Percentiles rank a stretch among this genome's conserved stretches.
These are phyloP conservation scores for Menidia beryllina DNA, from an alignment of 2,113 vertebrate genomes.

Conservation along the genomic window DNA sequence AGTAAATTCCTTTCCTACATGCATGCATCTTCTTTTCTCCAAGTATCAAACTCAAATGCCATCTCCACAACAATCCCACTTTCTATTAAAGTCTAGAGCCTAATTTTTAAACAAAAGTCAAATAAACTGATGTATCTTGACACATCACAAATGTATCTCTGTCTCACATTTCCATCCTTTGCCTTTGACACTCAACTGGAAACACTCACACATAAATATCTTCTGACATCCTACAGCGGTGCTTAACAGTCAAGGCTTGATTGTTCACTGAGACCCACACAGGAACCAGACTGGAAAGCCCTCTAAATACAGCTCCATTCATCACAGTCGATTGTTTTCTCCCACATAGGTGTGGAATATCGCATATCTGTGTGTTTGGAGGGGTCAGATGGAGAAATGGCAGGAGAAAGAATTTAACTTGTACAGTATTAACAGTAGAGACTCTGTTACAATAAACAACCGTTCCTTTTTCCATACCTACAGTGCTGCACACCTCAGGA, in stretches of 20 bases:
- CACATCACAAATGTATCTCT: neutral
- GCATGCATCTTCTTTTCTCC: slow-evolving; percentile 5
- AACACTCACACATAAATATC: slow-evolving; percentile 24
- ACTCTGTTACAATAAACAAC: neutral
- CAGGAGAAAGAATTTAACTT: neutral
- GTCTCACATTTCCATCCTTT: neutral
- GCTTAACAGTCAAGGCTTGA: slow-evolving; percentile 21
- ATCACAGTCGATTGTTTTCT: slow-evolving; percentile 40
- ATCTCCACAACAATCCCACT: neutral
- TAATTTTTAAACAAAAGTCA: neutral
- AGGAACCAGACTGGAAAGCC: slow-evolving; percentile 20
- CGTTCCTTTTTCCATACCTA: no score
- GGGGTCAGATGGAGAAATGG: neutral
- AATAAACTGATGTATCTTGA: no score
- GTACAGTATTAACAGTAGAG: neutral
- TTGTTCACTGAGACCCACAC: slow-evolving; percentile 47
- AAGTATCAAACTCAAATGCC: no score
- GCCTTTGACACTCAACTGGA: slow-evolving; percentile 4
- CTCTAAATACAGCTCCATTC: slow-evolving; percentile 50
- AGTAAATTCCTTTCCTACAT: neutral
- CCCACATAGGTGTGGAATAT: slow-evolving; percentile 59
- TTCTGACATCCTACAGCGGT: slow-evolving; percentile 22
- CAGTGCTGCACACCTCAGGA: no score
- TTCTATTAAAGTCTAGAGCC: neutral
- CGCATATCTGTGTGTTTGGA: slow-evolving; percentile 23